phyloP scores from a whole-genome alignment of 2,113 vertebrate species.

The Psophia crepitans region DNA sequence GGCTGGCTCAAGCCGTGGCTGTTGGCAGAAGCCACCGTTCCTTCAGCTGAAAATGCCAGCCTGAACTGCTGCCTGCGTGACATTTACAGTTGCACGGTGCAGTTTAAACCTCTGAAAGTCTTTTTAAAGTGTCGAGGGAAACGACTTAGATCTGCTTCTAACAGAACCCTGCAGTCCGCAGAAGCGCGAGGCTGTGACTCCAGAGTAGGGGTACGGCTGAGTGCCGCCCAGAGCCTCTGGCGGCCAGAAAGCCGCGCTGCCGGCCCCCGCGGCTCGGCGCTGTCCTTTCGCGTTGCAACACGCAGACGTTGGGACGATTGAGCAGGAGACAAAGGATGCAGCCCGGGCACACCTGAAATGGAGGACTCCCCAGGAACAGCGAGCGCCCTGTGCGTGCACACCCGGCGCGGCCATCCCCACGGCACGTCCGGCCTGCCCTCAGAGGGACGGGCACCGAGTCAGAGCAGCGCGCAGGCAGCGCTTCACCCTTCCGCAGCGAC shows the following conservation, averaged over 20 bases:
- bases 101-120: background rate
- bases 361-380: background rate
- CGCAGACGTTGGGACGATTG: background rate
- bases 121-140: background rate
- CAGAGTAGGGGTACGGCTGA: too few species aligned
- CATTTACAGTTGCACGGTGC: accelerated
- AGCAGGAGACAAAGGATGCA: background rate
- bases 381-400: background rate
- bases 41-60: background rate
- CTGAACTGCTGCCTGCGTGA: accelerated
- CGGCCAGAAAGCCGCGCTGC: background rate
- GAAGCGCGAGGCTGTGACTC: accelerated
- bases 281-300: background rate
- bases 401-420: background rate
- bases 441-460: accelerated
- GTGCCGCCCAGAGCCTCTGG: background rate
- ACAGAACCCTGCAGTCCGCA: accelerated
- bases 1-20: accelerated
- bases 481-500: accelerated
- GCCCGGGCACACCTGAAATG: background rate
- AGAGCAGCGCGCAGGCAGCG: accelerated
- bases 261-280: background rate
- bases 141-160: too few species aligned
- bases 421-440: accelerated
- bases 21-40: accelerated